Conservation (phyloP, 1,140 invertebrate species). For the Dendroctonus valens region DNA sequence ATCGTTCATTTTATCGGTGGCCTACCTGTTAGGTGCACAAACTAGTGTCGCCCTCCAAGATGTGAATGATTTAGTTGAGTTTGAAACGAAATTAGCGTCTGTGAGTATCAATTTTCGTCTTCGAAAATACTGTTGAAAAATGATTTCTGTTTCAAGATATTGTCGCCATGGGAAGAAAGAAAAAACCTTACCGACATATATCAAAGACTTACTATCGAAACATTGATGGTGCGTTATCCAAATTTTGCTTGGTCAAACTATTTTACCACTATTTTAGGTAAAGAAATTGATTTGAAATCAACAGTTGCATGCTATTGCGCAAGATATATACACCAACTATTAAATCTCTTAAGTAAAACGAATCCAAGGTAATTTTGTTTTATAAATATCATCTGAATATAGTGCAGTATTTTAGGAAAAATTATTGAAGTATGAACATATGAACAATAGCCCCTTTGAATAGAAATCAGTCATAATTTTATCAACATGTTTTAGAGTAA, state of each 20-base stretch:
- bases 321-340: constrained; percentile 60
- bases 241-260: constrained; percentile 78
- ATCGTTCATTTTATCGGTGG: constrained; percentile 70
- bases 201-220: constrained; percentile 69
- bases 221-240: constrained; percentile 66
- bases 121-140: not conserved
- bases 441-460: not conserved
- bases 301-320: constrained; percentile 72
- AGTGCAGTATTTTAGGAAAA: not conserved
- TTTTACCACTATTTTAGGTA: constrained; percentile 66
- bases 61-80: constrained; percentile 73
- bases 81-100: constrained; percentile 77
- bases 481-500: constrained; percentile 44
- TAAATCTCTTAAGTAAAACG: constrained; percentile 51
- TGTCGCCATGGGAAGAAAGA: constrained; percentile 71
- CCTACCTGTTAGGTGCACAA: constrained; percentile 65
- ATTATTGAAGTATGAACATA: not conserved
- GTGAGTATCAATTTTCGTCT: constrained; percentile 49
- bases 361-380: constrained; percentile 43
- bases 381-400: not conserved
- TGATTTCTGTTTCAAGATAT: constrained; percentile 59
- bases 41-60: constrained; percentile 58
- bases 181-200: constrained; percentile 78
- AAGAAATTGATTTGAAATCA: constrained; percentile 59
- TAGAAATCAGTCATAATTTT: not conserved